phyloP scores from a whole-genome alignment of 2,888 invertebrate genomes.

The Hypomecis atomaria region DNA sequence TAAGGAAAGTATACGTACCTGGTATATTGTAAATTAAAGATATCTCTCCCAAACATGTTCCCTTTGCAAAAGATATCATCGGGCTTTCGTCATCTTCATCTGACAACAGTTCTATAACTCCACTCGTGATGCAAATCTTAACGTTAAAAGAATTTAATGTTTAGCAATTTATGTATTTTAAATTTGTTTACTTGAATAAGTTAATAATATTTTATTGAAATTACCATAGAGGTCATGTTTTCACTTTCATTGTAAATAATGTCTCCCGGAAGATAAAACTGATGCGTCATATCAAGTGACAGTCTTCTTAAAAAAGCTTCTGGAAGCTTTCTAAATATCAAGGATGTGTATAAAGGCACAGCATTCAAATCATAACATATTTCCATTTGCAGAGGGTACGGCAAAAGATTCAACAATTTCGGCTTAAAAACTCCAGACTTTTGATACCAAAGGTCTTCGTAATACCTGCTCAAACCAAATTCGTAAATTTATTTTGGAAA shows the following conservation, averaged over 20 bases:
- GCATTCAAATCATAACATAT: conserved; percentile 81
- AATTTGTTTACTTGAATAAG: too few relatives aligned
- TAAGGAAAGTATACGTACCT: too few relatives aligned
- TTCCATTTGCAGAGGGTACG: conserved; percentile 80
- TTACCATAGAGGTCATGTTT: conserved; percentile 82
- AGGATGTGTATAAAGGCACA: conserved; percentile 77
- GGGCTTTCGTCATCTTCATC: conserved; percentile 83
- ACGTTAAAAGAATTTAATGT: conserved; percentile 15
- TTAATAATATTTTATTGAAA: too few relatives aligned
- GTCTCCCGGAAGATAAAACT: conserved; percentile 82
- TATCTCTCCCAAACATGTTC: conserved; percentile 82
- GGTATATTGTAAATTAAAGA: conserved; percentile 79
- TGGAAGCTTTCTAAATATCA: conserved; percentile 80
- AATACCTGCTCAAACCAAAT: conserved; percentile 63
- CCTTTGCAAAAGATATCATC: conserved; percentile 80
- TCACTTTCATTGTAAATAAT: conserved; percentile 79
- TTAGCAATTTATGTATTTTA: background rate
- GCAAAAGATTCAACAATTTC: conserved; percentile 69
- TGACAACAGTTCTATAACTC: conserved; percentile 78
- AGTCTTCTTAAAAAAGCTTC: conserved; percentile 81
- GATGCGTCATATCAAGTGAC: conserved; percentile 79
- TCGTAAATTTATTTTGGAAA: conserved; percentile 15
- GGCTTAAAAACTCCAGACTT: conserved; percentile 80
- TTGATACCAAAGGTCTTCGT: conserved; percentile 81
- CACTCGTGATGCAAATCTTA: conserved; percentile 79